Conservation (phyloP, 2,888 invertebrate species). For the Oligia strigilis region DNA sequence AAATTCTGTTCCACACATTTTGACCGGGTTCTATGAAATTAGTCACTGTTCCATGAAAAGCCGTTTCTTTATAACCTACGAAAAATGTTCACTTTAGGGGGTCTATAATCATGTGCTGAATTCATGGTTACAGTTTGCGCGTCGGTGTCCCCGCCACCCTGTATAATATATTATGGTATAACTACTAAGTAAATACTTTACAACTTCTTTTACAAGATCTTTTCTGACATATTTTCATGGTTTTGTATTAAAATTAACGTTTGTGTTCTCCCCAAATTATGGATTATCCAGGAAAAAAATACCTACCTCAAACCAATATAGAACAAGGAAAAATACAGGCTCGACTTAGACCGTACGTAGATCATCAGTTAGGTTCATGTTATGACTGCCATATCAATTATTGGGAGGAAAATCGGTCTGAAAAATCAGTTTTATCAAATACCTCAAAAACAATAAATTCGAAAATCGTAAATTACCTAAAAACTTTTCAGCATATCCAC, state of each 20-base stretch:
- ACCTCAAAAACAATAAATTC: neutral
- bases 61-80: too few relatives aligned
- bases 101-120: too few relatives aligned
- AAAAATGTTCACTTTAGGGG: too few relatives aligned
- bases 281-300: neutral
- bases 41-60: too few relatives aligned
- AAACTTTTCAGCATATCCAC: conserved; percentile 87
- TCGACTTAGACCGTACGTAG: neutral
- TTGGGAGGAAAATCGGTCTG: neutral
- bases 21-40: too few relatives aligned
- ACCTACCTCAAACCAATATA: neutral
- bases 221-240: neutral
- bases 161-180: neutral
- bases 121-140: too few relatives aligned
- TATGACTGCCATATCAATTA: neutral
- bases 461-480: neutral
- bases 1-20: too few relatives aligned
- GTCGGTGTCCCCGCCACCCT: neutral
- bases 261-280: neutral
- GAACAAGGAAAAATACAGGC: neutral
- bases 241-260: neutral
- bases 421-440: neutral
- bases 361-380: neutral
- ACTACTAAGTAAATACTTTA: neutral
- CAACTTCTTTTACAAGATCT: neutral